A percentile compares a stretch with the other conserved stretches of the same genome.
Conservation (phyloP, 1,140 invertebrate species). For the Elysia chlorotica region DNA sequence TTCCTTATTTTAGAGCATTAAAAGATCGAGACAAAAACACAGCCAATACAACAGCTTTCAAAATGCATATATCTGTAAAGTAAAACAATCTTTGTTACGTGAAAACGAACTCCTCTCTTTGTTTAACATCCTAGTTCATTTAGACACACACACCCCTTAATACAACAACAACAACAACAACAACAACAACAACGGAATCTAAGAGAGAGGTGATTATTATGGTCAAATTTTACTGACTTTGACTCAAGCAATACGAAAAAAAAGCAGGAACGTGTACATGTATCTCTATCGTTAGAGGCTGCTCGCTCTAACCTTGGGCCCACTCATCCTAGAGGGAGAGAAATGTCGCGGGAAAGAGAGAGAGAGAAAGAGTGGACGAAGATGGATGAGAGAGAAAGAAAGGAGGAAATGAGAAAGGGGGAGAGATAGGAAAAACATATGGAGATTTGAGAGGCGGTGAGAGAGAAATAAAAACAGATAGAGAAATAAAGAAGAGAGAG, state of each 20-base stretch:
- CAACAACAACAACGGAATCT: not conserved
- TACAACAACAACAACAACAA: not conserved
- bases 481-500: slow-evolving; percentile 21
- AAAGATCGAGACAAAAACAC: too few species aligned
- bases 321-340: not conserved
- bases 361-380: not conserved
- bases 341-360: not conserved
- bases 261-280: not conserved
- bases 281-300: not conserved
- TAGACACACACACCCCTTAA: too few species aligned
- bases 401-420: not conserved
- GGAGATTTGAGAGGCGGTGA: slow-evolving; percentile 3
- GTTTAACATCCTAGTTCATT: too few species aligned
- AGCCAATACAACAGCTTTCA: too few species aligned
- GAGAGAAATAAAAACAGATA: not conserved
- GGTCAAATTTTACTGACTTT: not conserved
- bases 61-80: too few species aligned
- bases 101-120: too few species aligned
- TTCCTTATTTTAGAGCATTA: too few species aligned
- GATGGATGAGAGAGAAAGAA: not conserved
- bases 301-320: not conserved
- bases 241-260: not conserved
- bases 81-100: too few species aligned
- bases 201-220: not conserved
- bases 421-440: not conserved